A percentile compares a stretch with the other conserved stretches of the same genome.
Conservation (phyloP, 1,140 invertebrate genomes). For the Dysdera silvatica region DNA sequence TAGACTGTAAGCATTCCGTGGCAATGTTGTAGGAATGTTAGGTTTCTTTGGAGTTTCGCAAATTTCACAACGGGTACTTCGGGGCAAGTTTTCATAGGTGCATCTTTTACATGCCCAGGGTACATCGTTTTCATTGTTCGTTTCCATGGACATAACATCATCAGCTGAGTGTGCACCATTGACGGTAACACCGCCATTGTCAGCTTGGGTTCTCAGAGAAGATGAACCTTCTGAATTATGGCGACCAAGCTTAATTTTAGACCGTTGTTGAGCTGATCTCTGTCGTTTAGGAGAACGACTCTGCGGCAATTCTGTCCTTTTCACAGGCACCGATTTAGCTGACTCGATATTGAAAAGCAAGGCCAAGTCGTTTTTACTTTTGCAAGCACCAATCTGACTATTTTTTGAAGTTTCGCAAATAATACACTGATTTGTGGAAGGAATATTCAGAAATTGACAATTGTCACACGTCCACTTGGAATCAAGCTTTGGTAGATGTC, state of each 20-base stretch:
- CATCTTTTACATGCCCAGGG: conserved; percentile 54
- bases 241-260: conserved; percentile 53
- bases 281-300: conserved; percentile 49
- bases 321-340: conserved; percentile 19
- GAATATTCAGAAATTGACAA: conserved; percentile 39
- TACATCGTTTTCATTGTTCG: conserved; percentile 13
- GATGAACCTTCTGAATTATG: conserved; percentile 48
- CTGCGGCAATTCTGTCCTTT: conserved; percentile 22
- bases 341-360: conserved; percentile 20
- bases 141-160: conserved; percentile 29
- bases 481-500: conserved; percentile 28
- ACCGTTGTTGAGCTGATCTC: conserved; percentile 52
- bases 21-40: conserved; percentile 37
- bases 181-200: conserved; percentile 9
- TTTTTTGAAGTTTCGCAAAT: conserved; percentile 33
- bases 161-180: conserved; percentile 28
- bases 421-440: conserved; percentile 34
- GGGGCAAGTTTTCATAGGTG: conserved; percentile 50
- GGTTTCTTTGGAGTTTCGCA: conserved; percentile 51
- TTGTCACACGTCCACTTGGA: conserved; percentile 38
- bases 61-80: conserved; percentile 52
- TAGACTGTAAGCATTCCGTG: conserved; percentile 34
- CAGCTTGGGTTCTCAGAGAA: neutral
- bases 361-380: conserved; percentile 20
- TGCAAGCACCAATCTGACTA: conserved; percentile 22